A percentile compares a stretch with the other conserved stretches of the same genome.
Evolutionary conservation across 2,888 invertebrate species (phyloP).

Genomic region (Oscheius sp.): DNA sequence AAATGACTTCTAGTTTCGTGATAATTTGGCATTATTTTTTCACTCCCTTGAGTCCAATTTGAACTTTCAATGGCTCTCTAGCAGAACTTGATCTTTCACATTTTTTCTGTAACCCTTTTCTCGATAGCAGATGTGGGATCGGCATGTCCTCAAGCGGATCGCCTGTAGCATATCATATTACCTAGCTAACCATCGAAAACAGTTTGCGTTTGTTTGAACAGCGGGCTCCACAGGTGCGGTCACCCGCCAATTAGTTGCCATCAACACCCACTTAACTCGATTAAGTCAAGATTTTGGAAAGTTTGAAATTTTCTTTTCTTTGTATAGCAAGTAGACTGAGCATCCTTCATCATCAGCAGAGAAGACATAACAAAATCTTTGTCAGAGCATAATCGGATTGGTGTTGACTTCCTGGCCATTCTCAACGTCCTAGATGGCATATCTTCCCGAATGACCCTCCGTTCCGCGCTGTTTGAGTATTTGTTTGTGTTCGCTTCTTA

Average conservation of each 20-base stretch:
- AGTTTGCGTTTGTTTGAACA: conserved; percentile 31
- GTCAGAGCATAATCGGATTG: conserved; percentile 11
- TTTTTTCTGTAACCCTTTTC: neutral
- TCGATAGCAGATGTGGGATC: conserved; percentile 26
- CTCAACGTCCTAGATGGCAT: conserved; percentile 19
- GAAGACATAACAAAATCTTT: conserved; percentile 4
- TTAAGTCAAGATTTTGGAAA: neutral
- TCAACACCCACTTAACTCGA: conserved; percentile 23
- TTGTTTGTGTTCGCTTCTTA: conserved; percentile 32
- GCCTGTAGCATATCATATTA: conserved; percentile 26
- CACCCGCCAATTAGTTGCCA: conserved; percentile 26
- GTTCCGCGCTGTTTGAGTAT: conserved; percentile 25
- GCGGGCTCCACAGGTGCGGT: conserved; percentile 30
- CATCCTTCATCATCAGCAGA: too few relatives aligned
- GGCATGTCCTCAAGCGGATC: conserved; percentile 30
- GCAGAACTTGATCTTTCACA: neutral
- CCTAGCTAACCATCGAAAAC: conserved; percentile 28
- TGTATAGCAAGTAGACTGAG: too few relatives aligned
- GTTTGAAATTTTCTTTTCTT: neutral
- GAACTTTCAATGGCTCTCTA: neutral
- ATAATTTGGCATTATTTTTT: conserved; percentile 3
- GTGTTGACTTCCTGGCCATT: conserved; percentile 1
- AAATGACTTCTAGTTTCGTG: conserved; percentile 16
- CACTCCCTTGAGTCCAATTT: neutral
- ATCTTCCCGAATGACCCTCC: conserved; percentile 19